Evolutionary conservation across 92 coral and sea anemone genomes (phyloP), one percentile per base, ranked within the genome.

Genomic region (Plumapathes pennacea): DNA sequence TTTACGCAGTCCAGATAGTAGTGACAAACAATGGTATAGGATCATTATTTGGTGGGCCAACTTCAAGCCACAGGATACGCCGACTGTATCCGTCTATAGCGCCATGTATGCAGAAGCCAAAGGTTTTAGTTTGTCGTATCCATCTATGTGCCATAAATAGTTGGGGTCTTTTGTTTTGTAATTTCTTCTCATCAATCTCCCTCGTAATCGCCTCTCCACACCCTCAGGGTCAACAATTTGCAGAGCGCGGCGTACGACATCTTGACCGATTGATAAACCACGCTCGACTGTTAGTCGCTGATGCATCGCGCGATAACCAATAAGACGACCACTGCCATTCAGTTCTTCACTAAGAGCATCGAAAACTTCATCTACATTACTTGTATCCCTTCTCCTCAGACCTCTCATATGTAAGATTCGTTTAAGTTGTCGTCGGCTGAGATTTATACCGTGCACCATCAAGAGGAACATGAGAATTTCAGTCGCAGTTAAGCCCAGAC

Each of bases 51-150:
- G 76, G 44, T 26, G 36, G 34, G 0, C 65, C 66, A 5, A 68
- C 65, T 12, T 71, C 79, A 1, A 71, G 42, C 63, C 79, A 71
- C 19, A 71, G 62, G 4, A 70, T 57, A 11, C 61, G 68, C n/a
- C n/a, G n/a, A n/a, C n/a, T n/a, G n/a, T 53, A 55, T 73, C 45
- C 53, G 15, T 42, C 43, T 57, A 56, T 69, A 20, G 63, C 60
- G 46, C 77, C 56, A 12, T 69, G 67, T 11, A 69, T 36, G 32
- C 50, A 51, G 57, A 69, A 57, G 18, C 67, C 57, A 29, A 28
- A 69, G 67, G 77, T 29, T 69, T 69, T 7, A 56, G 47, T 36
- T 57, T 69, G 37, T 69, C 77, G 19, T 58, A 70, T 1, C 77
- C 68, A 47, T 70, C 68, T 8, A 70, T 49, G 31, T 70, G 68